Evolutionary conservation across 64 coral and sea anemone genomes (phyloP).

Genomic region (Montipora sp.): DNA sequence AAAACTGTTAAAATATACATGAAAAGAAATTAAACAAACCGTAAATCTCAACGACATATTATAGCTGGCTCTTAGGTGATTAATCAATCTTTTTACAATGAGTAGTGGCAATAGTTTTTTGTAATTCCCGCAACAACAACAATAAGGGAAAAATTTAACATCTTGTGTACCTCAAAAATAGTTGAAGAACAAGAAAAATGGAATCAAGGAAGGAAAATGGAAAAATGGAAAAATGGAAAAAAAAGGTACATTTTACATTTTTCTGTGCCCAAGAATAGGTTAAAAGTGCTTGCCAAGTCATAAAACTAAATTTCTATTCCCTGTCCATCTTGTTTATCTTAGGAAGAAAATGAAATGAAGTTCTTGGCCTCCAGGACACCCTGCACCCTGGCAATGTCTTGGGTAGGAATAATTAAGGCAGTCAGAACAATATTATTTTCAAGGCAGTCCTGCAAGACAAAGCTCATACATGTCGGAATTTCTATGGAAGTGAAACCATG

Average conservation of each 20-base stretch:
- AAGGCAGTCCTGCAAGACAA: background rate
- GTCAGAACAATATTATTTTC: background rate
- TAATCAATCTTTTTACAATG: background rate
- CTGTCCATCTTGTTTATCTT: background rate
- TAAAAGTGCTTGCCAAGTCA: slow-evolving; percentile 3
- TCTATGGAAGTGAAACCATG: slow-evolving; percentile 1
- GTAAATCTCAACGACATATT: slow-evolving; percentile 1
- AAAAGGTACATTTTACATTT: slow-evolving; percentile 4
- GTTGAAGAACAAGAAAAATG: background rate
- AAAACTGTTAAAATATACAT: background rate
- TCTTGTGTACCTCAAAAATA: slow-evolving; percentile 4
- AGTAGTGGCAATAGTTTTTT: background rate
- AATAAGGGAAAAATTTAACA: background rate
- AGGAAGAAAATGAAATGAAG: background rate
- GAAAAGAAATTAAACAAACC: background rate
- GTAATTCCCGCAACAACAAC: slow-evolving; percentile 6
- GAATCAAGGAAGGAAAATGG: background rate
- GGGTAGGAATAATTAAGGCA: background rate
- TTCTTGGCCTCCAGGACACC: background rate
- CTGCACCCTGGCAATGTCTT: background rate
- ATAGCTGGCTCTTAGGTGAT: background rate
- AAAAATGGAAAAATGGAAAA: background rate
- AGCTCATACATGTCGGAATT: background rate
- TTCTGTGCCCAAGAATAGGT: background rate
- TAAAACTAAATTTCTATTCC: slow-evolving; percentile 15